Evolutionary conservation across 2,113 vertebrate genomes (phyloP).

Genomic region (Forbesichthys agassizii): DNA sequence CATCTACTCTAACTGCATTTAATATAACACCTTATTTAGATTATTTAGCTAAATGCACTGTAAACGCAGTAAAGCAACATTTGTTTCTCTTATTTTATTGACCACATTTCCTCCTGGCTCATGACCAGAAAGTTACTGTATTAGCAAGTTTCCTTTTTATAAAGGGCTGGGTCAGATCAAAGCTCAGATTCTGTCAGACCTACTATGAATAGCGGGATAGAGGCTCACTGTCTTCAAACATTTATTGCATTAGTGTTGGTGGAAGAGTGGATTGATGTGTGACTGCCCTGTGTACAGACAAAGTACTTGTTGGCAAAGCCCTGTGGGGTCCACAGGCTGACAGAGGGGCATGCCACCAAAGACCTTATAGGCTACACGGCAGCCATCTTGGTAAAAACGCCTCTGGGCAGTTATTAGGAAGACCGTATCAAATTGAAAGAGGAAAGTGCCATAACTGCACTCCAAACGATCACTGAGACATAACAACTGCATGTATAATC

Average conservation of each 20-base stretch:
- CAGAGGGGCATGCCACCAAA: conserved; percentile 60
- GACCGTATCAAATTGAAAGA: no score
- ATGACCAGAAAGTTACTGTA: background rate
- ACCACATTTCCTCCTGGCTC: background rate
- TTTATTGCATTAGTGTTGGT: background rate
- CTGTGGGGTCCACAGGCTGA: conserved; percentile 60
- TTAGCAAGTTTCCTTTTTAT: background rate
- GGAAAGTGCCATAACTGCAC: no score
- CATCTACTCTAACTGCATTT: no score
- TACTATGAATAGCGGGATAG: no score
- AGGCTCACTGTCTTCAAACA: no score
- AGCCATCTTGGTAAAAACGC: no score
- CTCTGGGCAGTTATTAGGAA: no score
- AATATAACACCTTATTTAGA: background rate
- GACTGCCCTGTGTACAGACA: no score
- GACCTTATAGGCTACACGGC: no score
- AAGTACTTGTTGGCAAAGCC: background rate
- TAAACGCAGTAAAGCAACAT: conserved; percentile 9
- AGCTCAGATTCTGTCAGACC: background rate
- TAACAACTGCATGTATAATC: no score
- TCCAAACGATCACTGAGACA: no score
- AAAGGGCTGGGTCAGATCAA: background rate
- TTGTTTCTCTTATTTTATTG: conserved; percentile 15
- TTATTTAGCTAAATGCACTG: background rate
- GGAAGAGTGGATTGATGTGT: background rate